Conservation (phyloP, 2,113 vertebrate genomes). For the Gavia stellata region DNA sequence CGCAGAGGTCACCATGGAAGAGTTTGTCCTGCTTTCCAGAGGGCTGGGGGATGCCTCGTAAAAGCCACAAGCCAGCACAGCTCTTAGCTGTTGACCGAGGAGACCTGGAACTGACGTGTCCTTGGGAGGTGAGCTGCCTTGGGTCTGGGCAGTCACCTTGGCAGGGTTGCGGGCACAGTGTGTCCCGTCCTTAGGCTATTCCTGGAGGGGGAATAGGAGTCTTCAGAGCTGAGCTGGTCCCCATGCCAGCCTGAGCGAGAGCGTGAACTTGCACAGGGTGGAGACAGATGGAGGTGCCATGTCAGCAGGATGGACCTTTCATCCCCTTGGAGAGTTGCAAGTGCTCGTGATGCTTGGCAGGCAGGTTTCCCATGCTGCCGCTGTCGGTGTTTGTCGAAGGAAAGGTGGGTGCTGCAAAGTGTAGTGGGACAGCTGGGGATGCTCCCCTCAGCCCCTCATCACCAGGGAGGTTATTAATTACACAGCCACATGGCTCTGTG, state of each 20-base stretch:
- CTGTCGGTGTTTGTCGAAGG: neutral
- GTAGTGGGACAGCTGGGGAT: neutral
- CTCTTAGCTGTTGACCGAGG: neutral
- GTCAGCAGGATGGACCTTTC: neutral
- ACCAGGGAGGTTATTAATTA: neutral
- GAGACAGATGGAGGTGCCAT: neutral
- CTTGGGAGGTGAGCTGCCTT: neutral
- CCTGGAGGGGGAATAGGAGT: neutral
- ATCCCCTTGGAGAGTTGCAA: neutral
- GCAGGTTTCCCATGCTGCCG: neutral
- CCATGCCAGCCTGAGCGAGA: fast-evolving
- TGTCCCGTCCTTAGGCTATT: neutral
- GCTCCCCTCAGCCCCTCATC: neutral
- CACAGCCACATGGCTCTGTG: fast-evolving
- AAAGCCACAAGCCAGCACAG: neutral
- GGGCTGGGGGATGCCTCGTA: neutral
- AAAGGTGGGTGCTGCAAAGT: neutral
- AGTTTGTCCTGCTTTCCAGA: neutral
- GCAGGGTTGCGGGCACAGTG: neutral
- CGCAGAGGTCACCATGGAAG: neutral
- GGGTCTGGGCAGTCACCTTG: neutral
- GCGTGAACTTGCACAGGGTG: fast-evolving
- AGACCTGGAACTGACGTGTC: neutral
- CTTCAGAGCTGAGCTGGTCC: neutral
- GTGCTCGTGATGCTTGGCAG: neutral